Evolutionary conservation across 2,113 vertebrate genomes (phyloP), one percentile per base, ranked within the genome.

Genomic region (Lycocorax pyrrhopterus): DNA sequence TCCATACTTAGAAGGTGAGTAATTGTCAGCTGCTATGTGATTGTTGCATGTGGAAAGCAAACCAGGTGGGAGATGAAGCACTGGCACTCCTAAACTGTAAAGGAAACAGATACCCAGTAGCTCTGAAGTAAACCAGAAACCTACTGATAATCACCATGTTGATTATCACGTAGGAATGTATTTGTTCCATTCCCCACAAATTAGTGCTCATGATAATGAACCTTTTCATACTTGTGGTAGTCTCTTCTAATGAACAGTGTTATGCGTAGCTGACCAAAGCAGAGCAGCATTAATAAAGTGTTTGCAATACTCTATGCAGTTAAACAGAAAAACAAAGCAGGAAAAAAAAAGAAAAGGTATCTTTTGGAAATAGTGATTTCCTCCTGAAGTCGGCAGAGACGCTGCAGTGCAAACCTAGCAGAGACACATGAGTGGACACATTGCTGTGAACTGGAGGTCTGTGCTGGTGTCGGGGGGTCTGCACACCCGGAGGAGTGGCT

Each of bases 391-490:
- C 5, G 0, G 2, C 32, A 49, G 52, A 30, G 62, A 75, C 39
- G 25, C 43, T 72, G 12, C 20, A 9, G 22, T 15, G 44, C 29
- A 55, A 15, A 15, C 46, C 15, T 25, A 8, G 23, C 33, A 19
- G 27, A 66, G 56, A 17, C 30, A 32, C 23, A 0, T 5, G 8
- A 32, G 29, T 2, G 12, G 26, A 22, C 3, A 4, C 6, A 0
- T 4, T 11, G 21, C 63, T 67, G 67, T 68, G 21, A 26, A 3
- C 37, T 52, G 5, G 4, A 52, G 52, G 62, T 47, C 30, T 43
- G 4, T 52, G 64, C 58, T 64, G 21, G 7, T 44, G 21, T 18
- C 3, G 0, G 12, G 7, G 16, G 20, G 6, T 60, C 35, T 59
- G 68, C 49, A 33, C 23, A 7, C 18, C 29, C 1, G 3, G 16